Conservation (phyloP, 2,797 vertebrate genomes). For the Platalea minor region DNA sequence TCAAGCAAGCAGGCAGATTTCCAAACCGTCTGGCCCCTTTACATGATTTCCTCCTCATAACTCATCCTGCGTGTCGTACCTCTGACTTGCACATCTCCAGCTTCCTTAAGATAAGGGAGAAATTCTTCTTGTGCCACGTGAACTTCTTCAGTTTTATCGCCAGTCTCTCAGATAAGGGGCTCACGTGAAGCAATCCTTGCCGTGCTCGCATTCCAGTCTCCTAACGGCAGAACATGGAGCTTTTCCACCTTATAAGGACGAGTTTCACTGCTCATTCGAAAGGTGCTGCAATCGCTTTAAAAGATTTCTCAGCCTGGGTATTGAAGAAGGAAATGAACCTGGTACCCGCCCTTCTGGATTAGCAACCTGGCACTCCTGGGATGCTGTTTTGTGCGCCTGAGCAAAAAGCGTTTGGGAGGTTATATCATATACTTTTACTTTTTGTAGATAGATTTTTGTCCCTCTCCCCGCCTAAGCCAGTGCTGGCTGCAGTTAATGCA, state of each 20-base stretch:
- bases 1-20: neutral
- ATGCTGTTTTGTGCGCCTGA: neutral
- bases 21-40: slow-evolving; percentile 15
- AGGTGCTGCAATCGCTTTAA: neutral
- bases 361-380: neutral
- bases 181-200: neutral
- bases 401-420: neutral
- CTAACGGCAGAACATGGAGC: neutral
- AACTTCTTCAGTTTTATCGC: slow-evolving; percentile 11
- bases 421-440: neutral
- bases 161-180: slow-evolving; percentile 28
- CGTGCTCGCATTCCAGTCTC: slow-evolving; percentile 9
- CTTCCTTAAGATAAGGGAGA: slow-evolving; percentile 51
- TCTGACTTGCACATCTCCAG: slow-evolving; percentile 3
- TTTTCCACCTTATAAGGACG: slow-evolving; percentile 55
- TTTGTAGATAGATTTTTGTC: neutral
- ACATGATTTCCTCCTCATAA: slow-evolving; percentile 22
- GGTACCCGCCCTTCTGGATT: neutral
- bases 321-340: neutral
- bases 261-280: neutral
- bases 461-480: neutral
- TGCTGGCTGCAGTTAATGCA: neutral
- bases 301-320: neutral
- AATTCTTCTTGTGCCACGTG: slow-evolving; percentile 29
- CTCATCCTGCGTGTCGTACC: slow-evolving; percentile 4